These are phyloP conservation scores for Pleuronectes platessa DNA, from an alignment of 2,113 vertebrate species.

Conservation along the genomic window DNA sequence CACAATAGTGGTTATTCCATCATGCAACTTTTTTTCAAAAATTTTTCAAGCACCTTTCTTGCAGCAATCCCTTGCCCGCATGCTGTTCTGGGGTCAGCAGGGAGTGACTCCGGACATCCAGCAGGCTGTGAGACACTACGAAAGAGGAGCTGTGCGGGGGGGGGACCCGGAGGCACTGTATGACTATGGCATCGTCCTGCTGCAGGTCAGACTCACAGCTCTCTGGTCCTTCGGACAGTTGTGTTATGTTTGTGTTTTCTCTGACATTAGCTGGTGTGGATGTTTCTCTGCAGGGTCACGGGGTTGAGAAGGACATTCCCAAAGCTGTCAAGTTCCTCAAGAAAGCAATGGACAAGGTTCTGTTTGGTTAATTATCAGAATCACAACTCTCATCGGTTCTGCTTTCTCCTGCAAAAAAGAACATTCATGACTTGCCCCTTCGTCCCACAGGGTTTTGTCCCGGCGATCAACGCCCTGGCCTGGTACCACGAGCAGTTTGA, in stretches of 20 bases:
- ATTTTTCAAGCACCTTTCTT: conserved; percentile 18
- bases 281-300: conserved; percentile 77
- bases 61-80: conserved; percentile 82
- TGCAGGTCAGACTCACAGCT: conserved; percentile 72
- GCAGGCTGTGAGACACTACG: conserved; percentile 81
- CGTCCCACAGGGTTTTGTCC: conserved; percentile 77
- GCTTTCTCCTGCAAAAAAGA: not conserved
- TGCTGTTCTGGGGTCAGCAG: conserved; percentile 88
- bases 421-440: not conserved
- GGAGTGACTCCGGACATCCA: conserved; percentile 80
- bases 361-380: not conserved
- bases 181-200: conserved; percentile 83
- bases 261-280: not conserved
- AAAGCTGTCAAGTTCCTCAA: conserved; percentile 79
- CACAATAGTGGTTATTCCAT: too few relatives aligned
- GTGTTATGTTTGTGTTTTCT: not conserved
- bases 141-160: conserved; percentile 78
- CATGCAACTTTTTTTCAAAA: not conserved
- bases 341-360: conserved; percentile 82
- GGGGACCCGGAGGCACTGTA: conserved; percentile 83
- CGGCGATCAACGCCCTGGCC: conserved; percentile 83
- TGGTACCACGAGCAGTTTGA: conserved; percentile 85
- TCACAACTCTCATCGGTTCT: not conserved
- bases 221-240: not conserved
- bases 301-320: conserved; percentile 80